These are phyloP conservation scores for Tetrax tetrax DNA, from an alignment of 2,113 vertebrate genomes.

Conservation along the genomic window DNA sequence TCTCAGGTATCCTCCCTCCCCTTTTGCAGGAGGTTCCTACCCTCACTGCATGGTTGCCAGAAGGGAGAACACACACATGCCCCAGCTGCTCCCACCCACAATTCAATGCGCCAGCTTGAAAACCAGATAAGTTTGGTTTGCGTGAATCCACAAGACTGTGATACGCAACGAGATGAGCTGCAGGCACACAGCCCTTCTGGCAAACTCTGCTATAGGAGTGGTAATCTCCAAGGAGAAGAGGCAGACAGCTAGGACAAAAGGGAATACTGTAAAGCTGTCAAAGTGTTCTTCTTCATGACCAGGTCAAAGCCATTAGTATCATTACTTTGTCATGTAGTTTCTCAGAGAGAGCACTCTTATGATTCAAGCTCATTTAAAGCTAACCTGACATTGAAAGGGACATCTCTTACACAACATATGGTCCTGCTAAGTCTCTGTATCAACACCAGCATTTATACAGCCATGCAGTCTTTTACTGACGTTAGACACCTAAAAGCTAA, in stretches of 20 bases:
- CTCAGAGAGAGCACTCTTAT: not conserved
- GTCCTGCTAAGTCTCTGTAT: not conserved
- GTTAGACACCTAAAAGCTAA: not conserved
- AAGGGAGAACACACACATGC: not conserved
- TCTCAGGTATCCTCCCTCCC: slow-evolving; percentile 19
- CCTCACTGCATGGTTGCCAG: not conserved
- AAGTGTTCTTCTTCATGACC: not conserved
- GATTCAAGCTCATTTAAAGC: not conserved
- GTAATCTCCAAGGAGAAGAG: not conserved
- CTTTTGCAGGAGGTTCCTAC: slow-evolving; percentile 1
- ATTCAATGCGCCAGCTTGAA: not conserved
- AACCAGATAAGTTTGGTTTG: not conserved
- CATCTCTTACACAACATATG: not conserved
- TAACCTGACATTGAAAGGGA: not conserved
- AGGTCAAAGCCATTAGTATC: not conserved
- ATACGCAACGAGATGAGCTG: not conserved
- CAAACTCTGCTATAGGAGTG: not conserved
- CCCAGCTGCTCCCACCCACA: not conserved
- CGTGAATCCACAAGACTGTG: not conserved
- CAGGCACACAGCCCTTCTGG: not conserved
- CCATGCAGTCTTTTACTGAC: not conserved
- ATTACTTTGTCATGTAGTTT: not conserved
- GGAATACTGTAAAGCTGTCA: not conserved
- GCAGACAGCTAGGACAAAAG: not conserved
- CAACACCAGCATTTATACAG: not conserved